phyloP scores from a whole-genome alignment of 2,113 vertebrate species.

The Xyliphius kryptos region DNA sequence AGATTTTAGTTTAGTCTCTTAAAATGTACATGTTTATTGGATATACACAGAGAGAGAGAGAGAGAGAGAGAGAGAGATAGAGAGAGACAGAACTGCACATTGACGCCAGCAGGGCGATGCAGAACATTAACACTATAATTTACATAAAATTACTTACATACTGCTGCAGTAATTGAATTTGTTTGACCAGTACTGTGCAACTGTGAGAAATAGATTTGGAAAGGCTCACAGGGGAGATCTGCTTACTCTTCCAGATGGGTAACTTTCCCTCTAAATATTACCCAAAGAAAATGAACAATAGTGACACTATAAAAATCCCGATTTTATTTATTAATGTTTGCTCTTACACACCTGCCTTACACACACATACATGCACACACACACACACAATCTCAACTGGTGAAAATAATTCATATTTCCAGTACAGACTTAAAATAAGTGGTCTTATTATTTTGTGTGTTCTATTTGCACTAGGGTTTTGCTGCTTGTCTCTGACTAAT shows the following conservation, averaged over 20 bases:
- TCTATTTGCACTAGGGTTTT: too few relatives aligned
- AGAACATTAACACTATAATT: constrained; percentile 98
- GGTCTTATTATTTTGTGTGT: too few relatives aligned
- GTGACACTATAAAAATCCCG: constrained; percentile 48
- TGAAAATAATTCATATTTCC: too few relatives aligned
- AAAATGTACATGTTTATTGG: constrained; percentile 53
- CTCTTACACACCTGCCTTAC: constrained; percentile 7
- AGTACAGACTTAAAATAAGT: too few relatives aligned
- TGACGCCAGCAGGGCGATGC: constrained; percentile 74
- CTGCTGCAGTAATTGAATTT: constrained; percentile 91
- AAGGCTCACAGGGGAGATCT: constrained; percentile 65
- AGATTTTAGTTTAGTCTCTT: constrained; percentile 52
- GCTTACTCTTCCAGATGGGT: constrained; percentile 72
- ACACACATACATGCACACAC: too few relatives aligned
- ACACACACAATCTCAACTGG: too few relatives aligned
- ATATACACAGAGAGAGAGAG: too few relatives aligned
- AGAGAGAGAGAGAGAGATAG: constrained; percentile 58
- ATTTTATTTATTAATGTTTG: constrained; percentile 52
- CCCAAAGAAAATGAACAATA: constrained; percentile 63
- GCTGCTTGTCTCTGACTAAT: too few relatives aligned
- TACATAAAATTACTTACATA: constrained; percentile 98
- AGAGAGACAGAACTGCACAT: constrained; percentile 66
- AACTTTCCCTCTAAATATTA: constrained; percentile 65
- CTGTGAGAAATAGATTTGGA: constrained; percentile 78
- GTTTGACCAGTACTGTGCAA: constrained; percentile 79